Base-by-base conservation (phyloP, 2,113 vertebrate species). In the Elanoides forficatus region DNA sequence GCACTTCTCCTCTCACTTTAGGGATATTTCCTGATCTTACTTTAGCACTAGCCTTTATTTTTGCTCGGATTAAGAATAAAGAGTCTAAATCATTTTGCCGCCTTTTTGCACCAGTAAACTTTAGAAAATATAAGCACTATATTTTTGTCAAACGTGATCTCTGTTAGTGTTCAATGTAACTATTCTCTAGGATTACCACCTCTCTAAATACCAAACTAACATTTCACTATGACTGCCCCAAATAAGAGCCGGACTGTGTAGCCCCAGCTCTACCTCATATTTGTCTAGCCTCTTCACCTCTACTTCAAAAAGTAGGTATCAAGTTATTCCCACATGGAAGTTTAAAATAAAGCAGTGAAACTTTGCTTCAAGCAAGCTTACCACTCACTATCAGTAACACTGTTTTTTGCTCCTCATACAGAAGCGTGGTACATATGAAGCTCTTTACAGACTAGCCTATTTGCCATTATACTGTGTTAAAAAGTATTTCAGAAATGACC, bases 41-140 rank as follows among this genome's bases (percentile, higher is more conserved):
- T 97, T 96, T 72, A 96, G 65, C 86, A 93, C 50, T 87, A 86
- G 91, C 65, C 79, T 93, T 90, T 97, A 93, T 40, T 97, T 97
- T 97, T 73, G 55, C 85, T 97, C 23, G 9, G 32, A 86, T 90
- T 92, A 84, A 94, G 65, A 83, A 79, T 62, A 92, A 85, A 80
- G 47, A 74, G 17, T 50, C 18, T 94, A 88, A 91, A 89, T 79
- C 82, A 93, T 83, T 62, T 95, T 93, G 88, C 25, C 88, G 94
- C 75, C 94, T 82, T 96, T 96, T 92, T 96, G 91, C 93, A 94
- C 63, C 93, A 79, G 71, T 66, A 86, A 81, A 17, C 53, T 81
- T 93, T 48, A 48, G n/a, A 78, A 90, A 96, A 97, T 94, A 92
- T 70, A 94, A 36, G 47, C 72, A 82, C 47, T 60, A 5, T 40